These are phyloP conservation scores for Crenichthys baileyi DNA, from an alignment of 2,797 vertebrate species.

Conservation along the genomic window DNA sequence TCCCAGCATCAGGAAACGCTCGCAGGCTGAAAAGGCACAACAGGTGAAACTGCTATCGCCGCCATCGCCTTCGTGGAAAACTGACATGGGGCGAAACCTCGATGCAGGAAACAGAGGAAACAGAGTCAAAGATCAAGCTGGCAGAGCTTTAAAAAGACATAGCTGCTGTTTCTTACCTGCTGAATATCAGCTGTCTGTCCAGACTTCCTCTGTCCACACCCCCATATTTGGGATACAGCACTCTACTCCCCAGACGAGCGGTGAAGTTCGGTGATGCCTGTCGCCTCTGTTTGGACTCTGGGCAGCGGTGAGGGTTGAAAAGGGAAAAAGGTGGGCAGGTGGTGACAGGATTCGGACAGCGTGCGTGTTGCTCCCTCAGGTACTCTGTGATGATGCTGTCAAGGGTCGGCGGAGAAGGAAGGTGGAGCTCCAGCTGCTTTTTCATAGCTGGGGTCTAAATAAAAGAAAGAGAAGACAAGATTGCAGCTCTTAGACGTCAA, in stretches of 20 bases:
- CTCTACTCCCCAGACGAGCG: conserved; percentile 89
- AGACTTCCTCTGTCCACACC: conserved; percentile 93
- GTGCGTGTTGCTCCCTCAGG: conserved; percentile 94
- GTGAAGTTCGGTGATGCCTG: conserved; percentile 96
- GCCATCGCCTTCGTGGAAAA: conserved; percentile 92
- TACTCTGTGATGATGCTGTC: conserved; percentile 98
- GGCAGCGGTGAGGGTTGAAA: conserved; percentile 95
- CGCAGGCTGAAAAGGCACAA: conserved; percentile 92
- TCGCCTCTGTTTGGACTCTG: conserved; percentile 94
- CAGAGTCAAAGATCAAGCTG: background rate
- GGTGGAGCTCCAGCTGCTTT: conserved; percentile 91
- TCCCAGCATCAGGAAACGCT: conserved; percentile 94
- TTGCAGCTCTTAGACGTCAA: background rate
- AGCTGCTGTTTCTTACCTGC: conserved; percentile 82
- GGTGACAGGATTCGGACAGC: conserved; percentile 96
- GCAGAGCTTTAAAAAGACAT: background rate
- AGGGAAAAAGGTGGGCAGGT: conserved; percentile 97
- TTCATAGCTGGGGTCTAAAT: conserved; percentile 93
- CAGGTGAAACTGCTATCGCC: conserved; percentile 96
- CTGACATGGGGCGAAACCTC: conserved; percentile 94
- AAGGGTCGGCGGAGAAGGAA: conserved; percentile 91
- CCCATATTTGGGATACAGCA: conserved; percentile 91
- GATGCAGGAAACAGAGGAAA: background rate
- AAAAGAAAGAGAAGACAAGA: background rate
- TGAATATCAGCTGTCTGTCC: conserved; percentile 94